Conservation (phyloP, 1,140 invertebrate species). For the Drosophila parabipectinata region DNA sequence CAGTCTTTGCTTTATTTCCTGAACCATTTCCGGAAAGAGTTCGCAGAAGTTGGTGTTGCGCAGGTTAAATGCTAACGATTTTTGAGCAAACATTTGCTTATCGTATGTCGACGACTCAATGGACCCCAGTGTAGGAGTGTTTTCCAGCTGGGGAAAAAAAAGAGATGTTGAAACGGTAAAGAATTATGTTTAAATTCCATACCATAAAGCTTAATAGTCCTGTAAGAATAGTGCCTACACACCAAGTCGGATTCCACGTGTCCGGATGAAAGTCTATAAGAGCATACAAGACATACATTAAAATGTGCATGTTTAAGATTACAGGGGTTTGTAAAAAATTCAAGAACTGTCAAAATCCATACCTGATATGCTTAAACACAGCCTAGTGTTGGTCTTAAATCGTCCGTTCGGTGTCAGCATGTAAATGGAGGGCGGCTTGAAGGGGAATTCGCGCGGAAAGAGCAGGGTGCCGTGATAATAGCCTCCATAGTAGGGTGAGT, state of each 20-base stretch:
- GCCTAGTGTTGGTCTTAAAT: constrained; percentile 94
- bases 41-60: constrained; percentile 92
- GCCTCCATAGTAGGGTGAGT: constrained; percentile 96
- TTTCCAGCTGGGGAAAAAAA: constrained; percentile 87
- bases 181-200: background rate
- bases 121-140: constrained; percentile 97
- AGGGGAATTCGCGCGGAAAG: constrained; percentile 98
- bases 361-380: constrained; percentile 96
- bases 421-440: constrained; percentile 98
- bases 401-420: constrained; percentile 99
- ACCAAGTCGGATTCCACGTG: constrained; percentile 99
- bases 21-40: constrained; percentile 79
- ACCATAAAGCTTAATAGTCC: constrained; percentile 96
- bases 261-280: constrained; percentile 96
- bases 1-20: constrained; percentile 70
- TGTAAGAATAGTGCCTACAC: constrained; percentile 97
- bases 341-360: background rate
- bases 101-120: constrained; percentile 96
- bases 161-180: background rate
- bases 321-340: too few species aligned
- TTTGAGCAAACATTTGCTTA: constrained; percentile 93
- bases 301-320: too few species aligned
- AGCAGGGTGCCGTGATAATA: constrained; percentile 98
- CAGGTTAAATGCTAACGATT: constrained; percentile 96
- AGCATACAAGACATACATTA: background rate